A percentile compares a stretch with the other conserved stretches of the same genome.
Evolutionary conservation across 2,888 invertebrate genomes (phyloP).

Genomic region (Ochropleura leucogaster): DNA sequence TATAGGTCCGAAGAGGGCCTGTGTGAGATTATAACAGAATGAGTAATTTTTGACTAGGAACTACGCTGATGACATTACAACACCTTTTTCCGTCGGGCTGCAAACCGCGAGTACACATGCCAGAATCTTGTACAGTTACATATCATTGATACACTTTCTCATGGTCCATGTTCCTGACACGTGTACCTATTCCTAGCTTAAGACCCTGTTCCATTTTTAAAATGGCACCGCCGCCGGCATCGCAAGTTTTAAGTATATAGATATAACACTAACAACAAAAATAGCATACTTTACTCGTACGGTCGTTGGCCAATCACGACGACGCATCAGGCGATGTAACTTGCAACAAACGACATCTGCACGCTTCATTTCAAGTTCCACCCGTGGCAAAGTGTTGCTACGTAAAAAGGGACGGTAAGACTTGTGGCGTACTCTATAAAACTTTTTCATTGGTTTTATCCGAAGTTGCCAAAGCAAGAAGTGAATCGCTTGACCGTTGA

Average conservation of each 20-base stretch:
- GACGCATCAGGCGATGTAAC: neutral
- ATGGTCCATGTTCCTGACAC: neutral
- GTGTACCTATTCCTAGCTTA: neutral
- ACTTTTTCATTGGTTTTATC: neutral
- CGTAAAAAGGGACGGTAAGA: neutral
- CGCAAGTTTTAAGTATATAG: no score
- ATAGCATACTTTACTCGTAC: no score
- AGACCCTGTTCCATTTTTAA: neutral
- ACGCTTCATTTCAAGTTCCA: neutral
- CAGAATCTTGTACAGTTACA: neutral
- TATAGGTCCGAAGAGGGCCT: neutral
- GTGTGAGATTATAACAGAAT: conserved; percentile 3
- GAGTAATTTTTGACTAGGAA: neutral
- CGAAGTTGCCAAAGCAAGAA: neutral
- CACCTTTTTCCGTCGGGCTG: neutral
- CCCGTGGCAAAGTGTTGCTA: neutral
- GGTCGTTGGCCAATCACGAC: no score
- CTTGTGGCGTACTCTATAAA: neutral
- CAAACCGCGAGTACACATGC: neutral
- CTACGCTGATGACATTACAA: neutral
- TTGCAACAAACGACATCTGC: neutral
- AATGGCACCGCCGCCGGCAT: no score
- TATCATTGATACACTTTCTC: neutral
- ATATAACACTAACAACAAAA: no score
- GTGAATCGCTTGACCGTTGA: neutral